A percentile compares a stretch with the other conserved stretches of the same genome.
These are phyloP conservation scores for Bombus cullumanus DNA, from an alignment of 1,140 invertebrate genomes.

Conservation along the genomic window DNA sequence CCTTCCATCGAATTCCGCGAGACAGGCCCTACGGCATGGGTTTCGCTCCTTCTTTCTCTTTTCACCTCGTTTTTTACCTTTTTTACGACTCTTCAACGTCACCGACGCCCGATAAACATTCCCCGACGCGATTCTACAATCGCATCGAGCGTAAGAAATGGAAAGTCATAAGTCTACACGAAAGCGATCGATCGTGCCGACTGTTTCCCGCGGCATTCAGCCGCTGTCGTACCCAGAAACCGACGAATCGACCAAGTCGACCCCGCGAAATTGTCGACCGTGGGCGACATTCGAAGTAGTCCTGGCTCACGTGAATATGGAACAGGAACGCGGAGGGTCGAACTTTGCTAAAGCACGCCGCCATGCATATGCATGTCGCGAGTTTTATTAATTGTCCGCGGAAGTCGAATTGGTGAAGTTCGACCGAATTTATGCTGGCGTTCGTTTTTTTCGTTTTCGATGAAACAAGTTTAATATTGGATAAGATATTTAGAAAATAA, in stretches of 20 bases:
- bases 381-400: constrained; percentile 36
- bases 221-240: constrained; percentile 36
- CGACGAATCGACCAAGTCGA: constrained; percentile 33
- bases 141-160: constrained; percentile 60
- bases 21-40: constrained; percentile 40
- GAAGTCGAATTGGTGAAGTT: constrained; percentile 39
- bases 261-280: constrained; percentile 46
- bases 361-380: constrained; percentile 36
- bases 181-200: constrained; percentile 53
- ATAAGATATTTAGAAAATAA: too few relatives aligned
- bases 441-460: background rate
- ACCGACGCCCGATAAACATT: constrained; percentile 64
- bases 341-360: constrained; percentile 24
- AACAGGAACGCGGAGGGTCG: constrained; percentile 15
- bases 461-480: background rate
- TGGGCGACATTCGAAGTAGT: background rate
- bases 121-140: constrained; percentile 48
- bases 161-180: constrained; percentile 61
- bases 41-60: background rate
- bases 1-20: constrained; percentile 58
- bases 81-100: constrained; percentile 64
- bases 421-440: too few relatives aligned
- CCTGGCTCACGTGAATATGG: constrained; percentile 27
- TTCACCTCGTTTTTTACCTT: constrained; percentile 1
- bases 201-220: constrained; percentile 51